phyloP scores from a whole-genome alignment of 1,140 invertebrate genomes.

The Oncopodura yosiiana region DNA sequence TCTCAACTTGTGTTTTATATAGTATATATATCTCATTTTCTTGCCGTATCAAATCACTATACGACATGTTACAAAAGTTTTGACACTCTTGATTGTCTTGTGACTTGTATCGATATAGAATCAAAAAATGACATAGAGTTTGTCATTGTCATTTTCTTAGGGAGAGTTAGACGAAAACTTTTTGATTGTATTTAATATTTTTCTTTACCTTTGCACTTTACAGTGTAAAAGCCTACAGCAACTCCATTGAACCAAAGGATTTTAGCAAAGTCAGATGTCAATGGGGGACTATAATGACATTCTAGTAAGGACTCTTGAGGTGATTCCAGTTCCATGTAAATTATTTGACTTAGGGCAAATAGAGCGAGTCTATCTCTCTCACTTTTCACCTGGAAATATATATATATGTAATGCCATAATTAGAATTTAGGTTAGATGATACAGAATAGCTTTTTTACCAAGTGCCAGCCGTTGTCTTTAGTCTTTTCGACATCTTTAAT shows the following conservation, averaged over 20 bases:
- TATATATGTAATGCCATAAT: no score
- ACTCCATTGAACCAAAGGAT: conserved; percentile 34
- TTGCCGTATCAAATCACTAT: no score
- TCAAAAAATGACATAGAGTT: no score
- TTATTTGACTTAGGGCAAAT: conserved; percentile 35
- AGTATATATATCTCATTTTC: no score
- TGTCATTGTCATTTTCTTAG: background rate
- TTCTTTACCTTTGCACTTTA: conserved; percentile 36
- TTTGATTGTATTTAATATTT: background rate
- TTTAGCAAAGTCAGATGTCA: conserved; percentile 32
- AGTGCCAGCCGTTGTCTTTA: no score
- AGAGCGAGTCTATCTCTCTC: conserved; percentile 31
- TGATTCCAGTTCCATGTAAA: conserved; percentile 32
- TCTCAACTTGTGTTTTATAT: no score
- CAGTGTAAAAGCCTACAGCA: conserved; percentile 36
- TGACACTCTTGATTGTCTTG: no score
- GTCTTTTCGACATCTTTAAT: no score
- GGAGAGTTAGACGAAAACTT: background rate
- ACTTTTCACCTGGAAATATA: conserved; percentile 23
- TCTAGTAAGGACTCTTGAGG: conserved; percentile 24
- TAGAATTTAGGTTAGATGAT: no score
- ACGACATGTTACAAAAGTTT: no score
- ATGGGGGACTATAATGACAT: conserved; percentile 33
- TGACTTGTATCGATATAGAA: no score
- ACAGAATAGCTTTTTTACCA: no score